These are phyloP conservation scores for Zosterops hypoxanthus DNA, from an alignment of 2,113 vertebrate genomes.

Conservation along the genomic window DNA sequence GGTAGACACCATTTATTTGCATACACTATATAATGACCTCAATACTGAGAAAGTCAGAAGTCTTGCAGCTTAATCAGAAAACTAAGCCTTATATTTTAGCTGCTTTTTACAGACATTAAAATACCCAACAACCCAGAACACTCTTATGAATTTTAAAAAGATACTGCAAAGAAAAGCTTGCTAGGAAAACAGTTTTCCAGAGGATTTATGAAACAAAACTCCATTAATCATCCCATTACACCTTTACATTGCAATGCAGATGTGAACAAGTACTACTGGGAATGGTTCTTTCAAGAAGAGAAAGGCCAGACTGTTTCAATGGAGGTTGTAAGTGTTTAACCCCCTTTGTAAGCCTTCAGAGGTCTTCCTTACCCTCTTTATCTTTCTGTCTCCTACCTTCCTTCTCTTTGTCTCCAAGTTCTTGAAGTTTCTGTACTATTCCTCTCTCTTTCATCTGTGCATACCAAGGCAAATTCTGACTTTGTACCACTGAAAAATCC, in stretches of 20 bases:
- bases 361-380: not conserved
- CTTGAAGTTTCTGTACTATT: not conserved
- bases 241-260: not conserved
- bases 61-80: not conserved
- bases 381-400: not conserved
- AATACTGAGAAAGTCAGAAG: not conserved
- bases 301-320: not conserved
- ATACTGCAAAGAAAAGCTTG: not conserved
- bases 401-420: not conserved
- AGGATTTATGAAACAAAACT: not conserved
- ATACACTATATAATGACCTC: not conserved
- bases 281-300: not conserved
- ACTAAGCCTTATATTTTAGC: not conserved
- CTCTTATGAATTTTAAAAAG: not conserved
- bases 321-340: not conserved
- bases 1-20: not conserved
- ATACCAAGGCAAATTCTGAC: not conserved
- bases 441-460: not conserved
- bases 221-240: not conserved
- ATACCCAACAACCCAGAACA: not conserved
- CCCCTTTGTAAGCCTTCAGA: not conserved
- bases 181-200: not conserved
- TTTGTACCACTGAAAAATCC: not conserved
- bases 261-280: not conserved
- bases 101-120: not conserved